Base-by-base conservation (phyloP, 2,797 vertebrate species). In the Phalloptychus januarius region DNA sequence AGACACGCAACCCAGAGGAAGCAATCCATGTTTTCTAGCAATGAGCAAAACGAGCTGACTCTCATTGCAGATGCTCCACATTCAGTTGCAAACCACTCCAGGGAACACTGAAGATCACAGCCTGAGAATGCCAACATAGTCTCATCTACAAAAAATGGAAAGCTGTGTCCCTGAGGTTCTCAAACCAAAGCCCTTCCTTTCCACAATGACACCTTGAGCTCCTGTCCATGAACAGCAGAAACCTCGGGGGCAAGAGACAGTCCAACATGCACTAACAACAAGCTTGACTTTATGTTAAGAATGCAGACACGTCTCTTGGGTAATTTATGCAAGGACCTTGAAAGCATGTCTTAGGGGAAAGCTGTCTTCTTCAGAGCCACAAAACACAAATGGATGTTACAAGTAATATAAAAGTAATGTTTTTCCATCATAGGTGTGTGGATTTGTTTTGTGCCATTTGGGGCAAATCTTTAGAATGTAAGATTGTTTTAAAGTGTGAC, bases 351-450 rank as follows among this genome's bases (percentile, higher is more conserved):
- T 65, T 65, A 16, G 33, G 61, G 28, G 58, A 2, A 36, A 18
- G 20, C 15, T 0, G 16, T 65, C 7, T 36, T 36, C 7, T 20
- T 65, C 33, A 65, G 33, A 61, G 16, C 28, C 31, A 58, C 12
- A 52, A 52, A 52, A 52, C 48, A 52, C 48, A 52, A 25, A 8
- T 52, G 50, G 23, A 52, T 52, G 23, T 52, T 25, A 52, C 8
- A 52, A 52, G 45, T 46, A 16, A 4, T 45, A n/a, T n/a, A n/a
- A n/a, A n/a, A n/a, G n/a, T 46, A 1, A 23, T 52, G 23, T 52
- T 25, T 52, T 20, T 3, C 7, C 0, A 2, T 25, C 23, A 25
- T 25, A 10, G 7, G 20, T 1, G 2, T 25, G 50, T 25, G 3
- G 50, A 52, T 52, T 50, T 50, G 48, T 50, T 50, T 50, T 23